Percentiles rank a stretch among this genome's conserved stretches.
These are phyloP conservation scores for Endotricha flammealis DNA, from an alignment of 2,888 invertebrate species.

Conservation along the genomic window DNA sequence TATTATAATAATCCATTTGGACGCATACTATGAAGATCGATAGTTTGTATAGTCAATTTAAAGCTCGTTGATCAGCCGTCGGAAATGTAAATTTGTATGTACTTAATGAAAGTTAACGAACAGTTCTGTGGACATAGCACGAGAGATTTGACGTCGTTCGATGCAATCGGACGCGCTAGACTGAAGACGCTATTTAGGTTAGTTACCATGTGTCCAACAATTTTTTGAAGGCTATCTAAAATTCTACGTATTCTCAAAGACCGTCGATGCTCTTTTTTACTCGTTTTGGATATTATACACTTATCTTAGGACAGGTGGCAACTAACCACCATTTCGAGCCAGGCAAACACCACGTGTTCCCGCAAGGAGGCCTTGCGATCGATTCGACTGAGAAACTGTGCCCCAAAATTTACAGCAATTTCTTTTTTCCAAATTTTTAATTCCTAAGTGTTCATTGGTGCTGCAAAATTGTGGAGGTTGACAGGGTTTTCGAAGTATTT, in stretches of 20 bases:
- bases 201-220: too few species aligned
- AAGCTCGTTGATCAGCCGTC: neutral
- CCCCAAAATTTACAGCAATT: conserved; percentile 18
- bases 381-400: conserved; percentile 23
- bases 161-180: neutral
- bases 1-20: too few species aligned
- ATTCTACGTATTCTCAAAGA: too few species aligned
- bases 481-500: conserved; percentile 59
- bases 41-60: too few species aligned
- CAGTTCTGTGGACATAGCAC: neutral
- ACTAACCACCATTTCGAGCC: too few species aligned
- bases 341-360: conserved; percentile 9
- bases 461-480: conserved; percentile 52
- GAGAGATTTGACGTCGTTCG: neutral
- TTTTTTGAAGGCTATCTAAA: neutral
- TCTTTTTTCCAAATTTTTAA: conserved; percentile 37
- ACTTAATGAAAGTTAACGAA: neutral
- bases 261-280: too few species aligned
- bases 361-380: conserved; percentile 21
- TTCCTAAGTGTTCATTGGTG: conserved; percentile 63
- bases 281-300: too few species aligned
- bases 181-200: too few species aligned
- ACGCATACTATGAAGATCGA: too few species aligned
- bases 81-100: neutral
- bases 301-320: too few species aligned